These are phyloP conservation scores for Zophobas atratus DNA, from an alignment of 1,140 invertebrate species.

Conservation along the genomic window DNA sequence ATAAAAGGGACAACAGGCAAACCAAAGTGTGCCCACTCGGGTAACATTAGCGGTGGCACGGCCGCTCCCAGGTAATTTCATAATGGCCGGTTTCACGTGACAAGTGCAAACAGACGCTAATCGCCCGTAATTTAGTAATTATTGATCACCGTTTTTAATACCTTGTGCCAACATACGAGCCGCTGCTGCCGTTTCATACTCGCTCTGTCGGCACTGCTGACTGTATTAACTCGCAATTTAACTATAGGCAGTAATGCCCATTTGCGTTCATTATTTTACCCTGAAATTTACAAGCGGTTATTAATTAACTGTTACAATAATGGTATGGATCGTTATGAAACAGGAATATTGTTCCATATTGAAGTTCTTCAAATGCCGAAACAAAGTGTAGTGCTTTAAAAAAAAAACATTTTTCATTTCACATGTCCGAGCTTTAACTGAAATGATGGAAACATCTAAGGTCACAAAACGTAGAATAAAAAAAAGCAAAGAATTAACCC, in stretches of 20 bases:
- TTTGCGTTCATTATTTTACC: neutral
- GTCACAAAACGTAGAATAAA: too few species aligned
- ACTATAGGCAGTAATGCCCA: conserved; percentile 7
- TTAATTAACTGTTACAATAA: too few species aligned
- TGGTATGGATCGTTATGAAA: too few species aligned
- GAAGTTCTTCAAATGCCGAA: too few species aligned
- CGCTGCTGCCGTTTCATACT: conserved; percentile 27
- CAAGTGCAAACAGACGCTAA: conserved; percentile 66
- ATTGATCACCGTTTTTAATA: conserved; percentile 62
- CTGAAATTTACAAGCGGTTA: too few species aligned
- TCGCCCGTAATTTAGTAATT: conserved; percentile 66
- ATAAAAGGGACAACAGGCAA: conserved; percentile 19
- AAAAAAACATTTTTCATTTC: too few species aligned
- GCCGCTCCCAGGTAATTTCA: conserved; percentile 65
- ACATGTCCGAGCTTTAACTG: too few species aligned
- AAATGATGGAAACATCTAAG: too few species aligned
- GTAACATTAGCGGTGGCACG: conserved; percentile 56
- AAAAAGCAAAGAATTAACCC: too few species aligned
- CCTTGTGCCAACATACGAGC: conserved; percentile 49
- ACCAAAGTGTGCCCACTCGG: conserved; percentile 48
- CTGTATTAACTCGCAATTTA: conserved; percentile 18
- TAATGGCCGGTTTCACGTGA: conserved; percentile 66
- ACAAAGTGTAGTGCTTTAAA: too few species aligned
- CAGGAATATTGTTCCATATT: too few species aligned
- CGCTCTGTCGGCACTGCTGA: neutral